Conservation (phyloP, 2,113 vertebrate species). For the Leucopsar rothschildi region DNA sequence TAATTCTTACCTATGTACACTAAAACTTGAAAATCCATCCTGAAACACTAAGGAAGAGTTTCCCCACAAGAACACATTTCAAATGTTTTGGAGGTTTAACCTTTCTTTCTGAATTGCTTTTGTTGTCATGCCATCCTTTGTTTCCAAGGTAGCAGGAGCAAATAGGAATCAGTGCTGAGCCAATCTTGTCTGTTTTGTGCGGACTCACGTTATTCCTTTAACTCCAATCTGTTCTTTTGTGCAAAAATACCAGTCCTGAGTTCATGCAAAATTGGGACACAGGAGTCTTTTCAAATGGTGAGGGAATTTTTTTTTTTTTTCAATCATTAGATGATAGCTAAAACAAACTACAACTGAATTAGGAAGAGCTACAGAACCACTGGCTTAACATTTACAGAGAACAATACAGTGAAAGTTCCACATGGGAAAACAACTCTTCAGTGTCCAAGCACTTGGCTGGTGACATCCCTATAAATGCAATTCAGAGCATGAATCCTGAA, state of each 20-base stretch:
- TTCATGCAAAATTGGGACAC: background rate
- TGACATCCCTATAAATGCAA: background rate
- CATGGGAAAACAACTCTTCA: background rate
- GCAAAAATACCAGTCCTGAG: background rate
- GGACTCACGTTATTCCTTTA: background rate
- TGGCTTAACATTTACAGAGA: background rate
- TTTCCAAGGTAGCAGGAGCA: conserved; percentile 58
- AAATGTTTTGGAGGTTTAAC: conserved; percentile 14
- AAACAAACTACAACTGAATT: background rate
- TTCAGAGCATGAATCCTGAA: background rate
- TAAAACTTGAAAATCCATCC: background rate
- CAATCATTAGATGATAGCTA: background rate
- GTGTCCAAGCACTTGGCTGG: background rate
- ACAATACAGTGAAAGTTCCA: background rate
- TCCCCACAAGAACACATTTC: background rate
- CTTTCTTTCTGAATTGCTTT: conserved; percentile 29
- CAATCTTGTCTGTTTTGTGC: background rate
- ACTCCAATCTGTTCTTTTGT: conserved; percentile 15
- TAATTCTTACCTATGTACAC: rapidly evolving
- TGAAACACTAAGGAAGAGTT: background rate
- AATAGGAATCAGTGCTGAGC: background rate
- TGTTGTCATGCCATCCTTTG: conserved; percentile 59
- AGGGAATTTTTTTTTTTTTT: background rate
- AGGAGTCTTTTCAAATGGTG: background rate
- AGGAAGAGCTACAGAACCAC: background rate